Evolutionary conservation across 2,797 vertebrate genomes (phyloP).

Genomic region (Amphiprion clarkii): DNA sequence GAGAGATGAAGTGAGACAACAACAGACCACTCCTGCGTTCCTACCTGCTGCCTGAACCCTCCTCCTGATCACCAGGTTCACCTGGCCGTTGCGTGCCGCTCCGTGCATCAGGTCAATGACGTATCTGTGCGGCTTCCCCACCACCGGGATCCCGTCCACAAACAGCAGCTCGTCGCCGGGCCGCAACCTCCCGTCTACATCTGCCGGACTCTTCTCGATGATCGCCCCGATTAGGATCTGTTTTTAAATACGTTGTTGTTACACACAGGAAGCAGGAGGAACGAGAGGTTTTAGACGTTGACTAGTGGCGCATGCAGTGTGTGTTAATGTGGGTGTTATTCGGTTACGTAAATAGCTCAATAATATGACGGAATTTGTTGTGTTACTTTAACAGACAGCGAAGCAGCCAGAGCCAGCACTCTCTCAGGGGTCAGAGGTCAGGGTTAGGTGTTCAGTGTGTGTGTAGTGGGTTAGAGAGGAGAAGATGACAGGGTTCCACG

Average conservation of each 20-base stretch:
- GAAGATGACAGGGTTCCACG: slow-evolving; percentile 82
- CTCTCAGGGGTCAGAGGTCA: slow-evolving; percentile 75
- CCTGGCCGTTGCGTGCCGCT: slow-evolving; percentile 94
- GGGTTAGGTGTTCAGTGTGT: slow-evolving; percentile 60
- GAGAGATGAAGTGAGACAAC: neutral
- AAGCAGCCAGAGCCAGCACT: slow-evolving; percentile 70
- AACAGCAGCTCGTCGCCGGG: slow-evolving; percentile 96
- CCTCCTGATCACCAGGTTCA: slow-evolving; percentile 95
- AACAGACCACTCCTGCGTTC: slow-evolving; percentile 27
- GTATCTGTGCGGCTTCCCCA: slow-evolving; percentile 97
- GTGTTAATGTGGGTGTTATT: slow-evolving; percentile 60
- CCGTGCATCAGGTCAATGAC: slow-evolving; percentile 99
- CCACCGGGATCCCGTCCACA: slow-evolving; percentile 95
- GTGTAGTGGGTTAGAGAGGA: slow-evolving; percentile 72
- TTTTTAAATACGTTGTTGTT: slow-evolving; percentile 23
- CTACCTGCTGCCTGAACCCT: slow-evolving; percentile 89
- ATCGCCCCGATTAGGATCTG: slow-evolving; percentile 98
- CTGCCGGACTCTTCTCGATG: slow-evolving; percentile 97
- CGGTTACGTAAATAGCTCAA: slow-evolving; percentile 6
- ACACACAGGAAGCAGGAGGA: neutral
- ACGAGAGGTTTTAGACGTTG: neutral
- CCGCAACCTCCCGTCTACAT: slow-evolving; percentile 94
- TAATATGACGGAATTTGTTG: slow-evolving; percentile 12
- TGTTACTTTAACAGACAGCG: slow-evolving; percentile 52
- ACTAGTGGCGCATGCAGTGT: slow-evolving; percentile 36